Evolutionary conservation across 2,113 vertebrate genomes (phyloP).

Genomic region (Calidris pygmaea): DNA sequence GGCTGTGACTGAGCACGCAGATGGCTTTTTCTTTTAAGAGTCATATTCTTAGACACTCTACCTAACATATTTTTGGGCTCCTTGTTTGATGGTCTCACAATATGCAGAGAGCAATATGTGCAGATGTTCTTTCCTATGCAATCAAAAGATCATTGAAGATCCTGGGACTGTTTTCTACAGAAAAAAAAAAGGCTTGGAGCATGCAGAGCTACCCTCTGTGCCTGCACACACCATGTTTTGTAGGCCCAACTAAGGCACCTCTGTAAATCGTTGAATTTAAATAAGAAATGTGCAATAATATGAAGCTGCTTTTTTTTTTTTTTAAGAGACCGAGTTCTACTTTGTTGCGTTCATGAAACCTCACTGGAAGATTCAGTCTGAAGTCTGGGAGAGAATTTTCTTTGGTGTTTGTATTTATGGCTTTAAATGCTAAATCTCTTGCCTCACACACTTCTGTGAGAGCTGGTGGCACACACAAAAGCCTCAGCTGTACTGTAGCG

Average conservation of each 20-base stretch:
- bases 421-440: neutral
- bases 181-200: neutral
- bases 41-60: neutral
- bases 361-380: neutral
- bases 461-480: neutral
- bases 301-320: neutral
- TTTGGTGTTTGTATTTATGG: neutral
- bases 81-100: neutral
- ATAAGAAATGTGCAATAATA: neutral
- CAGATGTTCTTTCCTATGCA: neutral
- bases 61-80: neutral
- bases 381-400: neutral
- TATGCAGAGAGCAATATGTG: neutral
- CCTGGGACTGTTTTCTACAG: neutral
- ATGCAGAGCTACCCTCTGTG: neutral
- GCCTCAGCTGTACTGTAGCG: neutral
- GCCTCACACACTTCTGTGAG: neutral
- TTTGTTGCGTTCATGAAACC: neutral
- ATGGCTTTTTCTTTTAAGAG: neutral
- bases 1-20: neutral
- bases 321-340: neutral
- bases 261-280: neutral
- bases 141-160: neutral
- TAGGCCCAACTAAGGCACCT: neutral
- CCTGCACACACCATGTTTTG: neutral